A percentile compares a stretch with the other conserved stretches of the same genome.
These are phyloP conservation scores for Forbesichthys agassizii DNA, from an alignment of 2,113 vertebrate species.

Conservation along the genomic window DNA sequence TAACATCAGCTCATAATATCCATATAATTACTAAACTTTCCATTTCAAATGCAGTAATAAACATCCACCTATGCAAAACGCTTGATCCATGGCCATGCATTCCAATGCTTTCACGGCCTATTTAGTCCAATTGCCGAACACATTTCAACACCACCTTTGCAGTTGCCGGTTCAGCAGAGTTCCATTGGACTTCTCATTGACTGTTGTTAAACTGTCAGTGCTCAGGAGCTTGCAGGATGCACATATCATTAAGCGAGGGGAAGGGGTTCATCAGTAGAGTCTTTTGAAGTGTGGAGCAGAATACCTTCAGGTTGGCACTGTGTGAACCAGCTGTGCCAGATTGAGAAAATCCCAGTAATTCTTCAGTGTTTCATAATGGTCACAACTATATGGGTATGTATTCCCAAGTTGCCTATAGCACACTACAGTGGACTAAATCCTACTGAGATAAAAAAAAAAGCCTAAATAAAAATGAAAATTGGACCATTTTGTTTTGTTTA, in stretches of 20 bases:
- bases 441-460: conserved; percentile 26
- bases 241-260: conserved; percentile 49
- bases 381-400: conserved; percentile 19
- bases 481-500: conserved; percentile 38
- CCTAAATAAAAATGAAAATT: conserved; percentile 19
- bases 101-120: conserved; percentile 48
- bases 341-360: conserved; percentile 25
- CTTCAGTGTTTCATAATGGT: conserved; percentile 29
- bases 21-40: too few relatives aligned
- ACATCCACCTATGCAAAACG: conserved; percentile 39
- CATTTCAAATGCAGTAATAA: neutral
- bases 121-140: conserved; percentile 47
- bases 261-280: conserved; percentile 27
- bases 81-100: conserved; percentile 29
- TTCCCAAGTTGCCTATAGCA: conserved; percentile 30
- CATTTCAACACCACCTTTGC: conserved; percentile 42
- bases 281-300: conserved; percentile 19
- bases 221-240: conserved; percentile 41
- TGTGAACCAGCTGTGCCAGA: conserved; percentile 35
- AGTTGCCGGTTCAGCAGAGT: conserved; percentile 40
- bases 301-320: conserved; percentile 49
- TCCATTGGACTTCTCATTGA: conserved; percentile 36
- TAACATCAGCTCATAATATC: too few relatives aligned
- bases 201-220: conserved; percentile 39
- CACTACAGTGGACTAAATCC: conserved; percentile 17